Conservation (phyloP, 1,140 invertebrate species). For the Trichogramma pretiosum region DNA sequence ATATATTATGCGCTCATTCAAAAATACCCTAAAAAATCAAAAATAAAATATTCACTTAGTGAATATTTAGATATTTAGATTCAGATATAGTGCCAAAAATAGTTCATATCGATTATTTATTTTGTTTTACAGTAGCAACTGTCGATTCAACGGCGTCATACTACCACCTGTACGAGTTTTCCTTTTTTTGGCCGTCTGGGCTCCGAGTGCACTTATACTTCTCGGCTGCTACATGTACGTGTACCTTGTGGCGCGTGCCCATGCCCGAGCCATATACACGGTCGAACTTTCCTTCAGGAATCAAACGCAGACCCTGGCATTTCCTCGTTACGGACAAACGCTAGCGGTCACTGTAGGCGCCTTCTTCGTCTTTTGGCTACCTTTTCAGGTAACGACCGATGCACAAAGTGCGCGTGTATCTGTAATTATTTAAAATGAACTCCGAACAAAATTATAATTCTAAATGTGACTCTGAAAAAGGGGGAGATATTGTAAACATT, state of each 20-base stretch:
- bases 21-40: neutral
- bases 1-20: neutral
- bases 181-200: slow-evolving; percentile 50
- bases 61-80: neutral
- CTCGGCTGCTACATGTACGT: slow-evolving; percentile 59
- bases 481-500: too few relatives aligned
- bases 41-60: neutral
- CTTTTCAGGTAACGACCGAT: slow-evolving; percentile 56
- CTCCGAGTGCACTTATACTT: slow-evolving; percentile 49
- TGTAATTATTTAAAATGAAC: too few relatives aligned
- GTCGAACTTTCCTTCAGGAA: slow-evolving; percentile 54
- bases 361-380: slow-evolving; percentile 55
- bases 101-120: neutral
- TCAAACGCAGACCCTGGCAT: slow-evolving; percentile 39
- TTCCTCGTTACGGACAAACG: slow-evolving; percentile 54
- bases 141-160: slow-evolving; percentile 44
- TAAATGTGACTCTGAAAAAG: too few relatives aligned
- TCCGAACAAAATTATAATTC: too few relatives aligned
- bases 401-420: too few relatives aligned
- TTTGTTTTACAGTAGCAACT: slow-evolving; percentile 38
- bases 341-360: slow-evolving; percentile 55
- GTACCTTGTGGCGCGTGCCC: slow-evolving; percentile 55
- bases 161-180: slow-evolving; percentile 45
- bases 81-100: too few relatives aligned
- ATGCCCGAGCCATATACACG: slow-evolving; percentile 57